Base-by-base conservation (phyloP, 2,888 invertebrate species). In the Athripsodes cinereus region DNA sequence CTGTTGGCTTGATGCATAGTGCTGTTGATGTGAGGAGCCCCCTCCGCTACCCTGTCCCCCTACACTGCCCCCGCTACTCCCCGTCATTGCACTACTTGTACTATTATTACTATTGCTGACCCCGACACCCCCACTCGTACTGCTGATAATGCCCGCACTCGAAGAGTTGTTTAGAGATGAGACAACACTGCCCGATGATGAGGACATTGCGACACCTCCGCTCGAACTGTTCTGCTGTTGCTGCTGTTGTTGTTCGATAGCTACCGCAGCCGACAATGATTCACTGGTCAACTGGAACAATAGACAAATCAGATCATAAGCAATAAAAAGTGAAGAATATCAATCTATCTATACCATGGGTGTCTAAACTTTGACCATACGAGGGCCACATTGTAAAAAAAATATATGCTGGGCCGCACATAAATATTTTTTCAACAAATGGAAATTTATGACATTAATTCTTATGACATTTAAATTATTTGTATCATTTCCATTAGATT, bases 271-370 rank as follows among this genome's bases (percentile, higher is more conserved):
- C 22, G 63, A 61, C 19, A 63, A 48, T 16, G 61, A 60, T 18
- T 63, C 63, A 20, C 61, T 61, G 16, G 61, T 58, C 47, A 63
- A 21, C 63, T 63, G 55, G 8, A 61, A 59, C 20, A 51, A 40
- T 5, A 26, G 10, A 26, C 10, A n/a, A n/a, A n/a, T n/a, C n/a
- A n/a, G n/a, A n/a, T n/a, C n/a, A n/a, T n/a, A n/a, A n/a, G n/a
- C n/a, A n/a, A n/a, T n/a, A n/a, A n/a, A n/a, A n/a, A n/a, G n/a
- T n/a, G n/a, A n/a, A n/a, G n/a, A n/a, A n/a, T n/a, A n/a, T n/a
- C n/a, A n/a, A n/a, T n/a, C n/a, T n/a, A n/a, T n/a, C n/a, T n/a
- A n/a, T n/a, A n/a, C n/a, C n/a, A n/a, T n/a, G n/a, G n/a, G n/a
- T n/a, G n/a, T n/a, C n/a, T n/a, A 31, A 11, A 31, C 6, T 31